phyloP scores from a whole-genome alignment of 2,888 invertebrate genomes.

The Isoperla grammatica region DNA sequence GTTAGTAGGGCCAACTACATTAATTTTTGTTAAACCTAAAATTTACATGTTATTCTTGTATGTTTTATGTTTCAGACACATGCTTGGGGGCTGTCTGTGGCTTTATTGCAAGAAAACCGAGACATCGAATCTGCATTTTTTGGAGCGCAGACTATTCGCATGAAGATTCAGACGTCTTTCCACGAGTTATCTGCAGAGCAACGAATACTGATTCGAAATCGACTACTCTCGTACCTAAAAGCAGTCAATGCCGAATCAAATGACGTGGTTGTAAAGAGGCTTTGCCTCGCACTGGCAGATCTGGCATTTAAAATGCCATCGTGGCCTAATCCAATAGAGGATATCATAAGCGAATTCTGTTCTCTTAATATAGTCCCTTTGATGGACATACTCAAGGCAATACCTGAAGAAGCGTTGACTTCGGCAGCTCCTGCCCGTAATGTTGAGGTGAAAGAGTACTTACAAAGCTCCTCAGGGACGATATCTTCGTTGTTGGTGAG shows the following conservation, averaged over 20 bases:
- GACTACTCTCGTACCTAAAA: constrained; percentile 80
- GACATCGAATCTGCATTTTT: constrained; percentile 94
- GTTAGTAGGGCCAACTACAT: no score
- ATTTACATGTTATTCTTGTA: neutral
- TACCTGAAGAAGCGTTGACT: constrained; percentile 93
- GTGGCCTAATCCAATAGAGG: constrained; percentile 85
- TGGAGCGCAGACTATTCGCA: constrained; percentile 96
- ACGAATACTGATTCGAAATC: constrained; percentile 80
- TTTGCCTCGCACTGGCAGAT: constrained; percentile 90
- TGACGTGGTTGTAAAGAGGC: constrained; percentile 79
- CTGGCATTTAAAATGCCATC: constrained; percentile 87
- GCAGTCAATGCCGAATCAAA: constrained; percentile 74
- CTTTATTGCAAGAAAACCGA: constrained; percentile 80
- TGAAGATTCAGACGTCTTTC: constrained; percentile 88
- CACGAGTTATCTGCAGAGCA: constrained; percentile 85
- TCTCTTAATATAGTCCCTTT: constrained; percentile 62
- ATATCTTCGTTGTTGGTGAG: constrained; percentile 29
- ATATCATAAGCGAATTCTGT: constrained; percentile 74
- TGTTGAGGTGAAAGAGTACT: neutral
- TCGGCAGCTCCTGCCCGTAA: constrained; percentile 39
- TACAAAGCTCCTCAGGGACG: constrained; percentile 5
- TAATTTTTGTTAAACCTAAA: no score
- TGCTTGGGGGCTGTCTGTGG: constrained; percentile 98
- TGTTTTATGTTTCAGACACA: constrained; percentile 67
- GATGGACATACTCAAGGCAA: constrained; percentile 84